Conservation (phyloP, 2,888 invertebrate genomes). For the Muscina levida region DNA sequence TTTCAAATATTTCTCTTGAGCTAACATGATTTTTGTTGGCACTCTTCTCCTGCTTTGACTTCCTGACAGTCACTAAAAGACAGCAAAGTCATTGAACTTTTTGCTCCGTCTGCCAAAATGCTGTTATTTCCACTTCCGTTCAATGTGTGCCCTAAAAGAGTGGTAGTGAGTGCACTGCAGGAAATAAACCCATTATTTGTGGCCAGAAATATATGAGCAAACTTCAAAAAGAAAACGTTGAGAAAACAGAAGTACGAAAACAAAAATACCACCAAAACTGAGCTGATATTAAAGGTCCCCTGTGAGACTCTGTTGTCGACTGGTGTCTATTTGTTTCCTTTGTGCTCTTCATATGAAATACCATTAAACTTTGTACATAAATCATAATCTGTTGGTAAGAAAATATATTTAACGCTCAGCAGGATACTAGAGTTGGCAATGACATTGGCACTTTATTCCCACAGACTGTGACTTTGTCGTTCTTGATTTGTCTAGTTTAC, state of each 20-base stretch:
- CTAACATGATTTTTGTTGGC: too few relatives aligned
- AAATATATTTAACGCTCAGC: conserved; percentile 51
- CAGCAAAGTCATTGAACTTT: too few relatives aligned
- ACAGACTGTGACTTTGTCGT: conserved; percentile 5
- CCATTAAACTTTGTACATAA: conserved; percentile 50
- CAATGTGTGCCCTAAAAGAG: too few relatives aligned
- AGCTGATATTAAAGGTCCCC: too few relatives aligned
- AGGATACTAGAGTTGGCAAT: conserved; percentile 57
- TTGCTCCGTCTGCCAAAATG: too few relatives aligned
- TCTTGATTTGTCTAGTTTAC: neutral
- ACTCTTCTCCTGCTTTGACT: too few relatives aligned
- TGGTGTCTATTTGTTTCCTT: conserved; percentile 13
- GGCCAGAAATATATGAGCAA: conserved; percentile 27
- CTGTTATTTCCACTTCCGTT: too few relatives aligned
- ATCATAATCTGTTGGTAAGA: conserved; percentile 53
- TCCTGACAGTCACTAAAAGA: too few relatives aligned
- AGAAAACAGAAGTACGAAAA: conserved; percentile 14
- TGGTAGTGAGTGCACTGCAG: conserved; percentile 41
- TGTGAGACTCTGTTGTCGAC: neutral
- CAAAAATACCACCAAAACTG: too few relatives aligned
- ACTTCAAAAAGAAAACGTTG: too few relatives aligned
- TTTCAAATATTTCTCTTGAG: too few relatives aligned
- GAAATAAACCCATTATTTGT: conserved; percentile 61
- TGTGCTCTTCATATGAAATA: neutral
- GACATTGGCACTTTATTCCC: conserved; percentile 57